Conservation (phyloP, 2,797 vertebrate species). For the Lepus townsendii region DNA sequence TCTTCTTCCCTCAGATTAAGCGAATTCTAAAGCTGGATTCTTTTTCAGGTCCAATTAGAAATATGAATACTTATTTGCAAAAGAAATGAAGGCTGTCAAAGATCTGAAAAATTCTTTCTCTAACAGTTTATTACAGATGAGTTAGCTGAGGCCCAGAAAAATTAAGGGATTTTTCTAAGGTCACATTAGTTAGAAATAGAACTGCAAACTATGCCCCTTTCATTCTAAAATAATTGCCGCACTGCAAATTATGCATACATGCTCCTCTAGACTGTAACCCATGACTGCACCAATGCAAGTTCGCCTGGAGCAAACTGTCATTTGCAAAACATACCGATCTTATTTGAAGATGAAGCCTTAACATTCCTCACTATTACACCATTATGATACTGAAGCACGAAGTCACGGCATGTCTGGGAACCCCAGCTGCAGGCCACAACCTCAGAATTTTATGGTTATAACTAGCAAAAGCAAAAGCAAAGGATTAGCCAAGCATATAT, state of each 20-base stretch:
- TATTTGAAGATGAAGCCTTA: not conserved
- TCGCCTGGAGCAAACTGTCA: not conserved
- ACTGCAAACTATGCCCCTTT: not conserved
- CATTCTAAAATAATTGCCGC: not conserved
- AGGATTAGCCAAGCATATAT: not conserved
- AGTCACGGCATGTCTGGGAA: not conserved
- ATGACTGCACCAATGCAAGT: not conserved
- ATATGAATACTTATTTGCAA: conserved; percentile 25
- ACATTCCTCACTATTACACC: not conserved
- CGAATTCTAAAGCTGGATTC: not conserved
- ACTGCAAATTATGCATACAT: not conserved
- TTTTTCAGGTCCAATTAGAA: conserved; percentile 33
- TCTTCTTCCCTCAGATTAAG: not conserved
- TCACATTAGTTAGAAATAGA: conserved; percentile 2
- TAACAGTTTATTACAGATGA: conserved; percentile 30
- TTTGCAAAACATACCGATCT: conserved; percentile 28
- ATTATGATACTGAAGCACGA: not conserved
- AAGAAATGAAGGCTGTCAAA: conserved; percentile 32
- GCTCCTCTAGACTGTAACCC: not conserved
- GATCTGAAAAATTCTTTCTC: conserved; percentile 32
- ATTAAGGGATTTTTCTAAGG: not conserved
- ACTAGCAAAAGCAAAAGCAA: conserved; percentile 47
- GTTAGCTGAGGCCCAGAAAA: conserved; percentile 36
- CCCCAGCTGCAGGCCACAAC: not conserved
- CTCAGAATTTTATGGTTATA: not conserved